Percentiles rank a stretch among this genome's conserved stretches.
Evolutionary conservation across 2,797 vertebrate species (phyloP).

Genomic region (Rhincodon typus): DNA sequence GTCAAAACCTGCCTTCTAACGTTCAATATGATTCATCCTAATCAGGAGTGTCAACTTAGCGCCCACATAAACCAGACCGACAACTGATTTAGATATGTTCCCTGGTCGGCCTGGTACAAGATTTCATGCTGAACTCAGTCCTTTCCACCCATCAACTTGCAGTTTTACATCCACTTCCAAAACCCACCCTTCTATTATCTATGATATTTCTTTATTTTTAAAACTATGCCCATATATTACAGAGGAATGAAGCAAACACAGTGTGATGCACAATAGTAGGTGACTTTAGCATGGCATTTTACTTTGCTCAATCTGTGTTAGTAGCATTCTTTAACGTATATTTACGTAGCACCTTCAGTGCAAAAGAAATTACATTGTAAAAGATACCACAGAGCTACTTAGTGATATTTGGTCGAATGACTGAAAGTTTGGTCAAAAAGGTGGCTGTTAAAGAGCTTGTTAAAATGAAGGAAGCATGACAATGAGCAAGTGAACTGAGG

Average conservation of each 20-base stretch:
- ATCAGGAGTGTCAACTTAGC: not conserved
- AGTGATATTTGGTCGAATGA: not conserved
- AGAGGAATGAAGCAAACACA: not conserved
- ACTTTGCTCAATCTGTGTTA: not conserved
- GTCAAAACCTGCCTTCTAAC: not conserved
- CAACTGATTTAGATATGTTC: not conserved
- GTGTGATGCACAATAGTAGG: not conserved
- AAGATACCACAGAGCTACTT: not conserved
- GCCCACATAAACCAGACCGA: not conserved
- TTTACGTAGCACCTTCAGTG: not conserved
- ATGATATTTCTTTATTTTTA: not conserved
- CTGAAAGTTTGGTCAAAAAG: not conserved
- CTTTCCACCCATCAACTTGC: not conserved
- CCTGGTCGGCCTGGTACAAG: not conserved
- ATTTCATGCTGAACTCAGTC: not conserved
- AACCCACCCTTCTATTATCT: not conserved
- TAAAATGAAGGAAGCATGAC: not conserved
- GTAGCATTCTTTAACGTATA: not conserved
- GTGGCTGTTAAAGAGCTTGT: not conserved
- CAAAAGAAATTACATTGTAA: not conserved
- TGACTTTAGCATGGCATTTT: not conserved
- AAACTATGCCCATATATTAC: not conserved
- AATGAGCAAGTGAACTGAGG: not conserved
- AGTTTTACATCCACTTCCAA: not conserved
- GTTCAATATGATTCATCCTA: not conserved